These are phyloP conservation scores for Scalopus aquaticus DNA, from an alignment of 2,113 vertebrate species.

Conservation along the genomic window DNA sequence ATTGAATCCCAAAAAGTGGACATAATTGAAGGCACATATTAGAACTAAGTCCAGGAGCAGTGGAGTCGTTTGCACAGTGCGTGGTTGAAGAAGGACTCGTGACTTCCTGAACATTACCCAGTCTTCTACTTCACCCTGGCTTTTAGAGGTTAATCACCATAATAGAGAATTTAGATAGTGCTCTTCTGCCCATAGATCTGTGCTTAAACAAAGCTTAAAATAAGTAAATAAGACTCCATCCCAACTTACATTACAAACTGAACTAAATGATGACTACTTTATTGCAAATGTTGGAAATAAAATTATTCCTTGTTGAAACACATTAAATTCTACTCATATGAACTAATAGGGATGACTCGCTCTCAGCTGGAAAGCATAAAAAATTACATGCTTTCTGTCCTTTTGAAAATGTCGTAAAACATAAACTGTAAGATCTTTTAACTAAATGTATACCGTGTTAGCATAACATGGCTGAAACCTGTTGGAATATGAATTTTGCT, in stretches of 20 bases:
- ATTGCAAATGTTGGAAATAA: not conserved
- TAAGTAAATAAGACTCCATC: not conserved
- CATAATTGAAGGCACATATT: not conserved
- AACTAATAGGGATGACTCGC: not conserved
- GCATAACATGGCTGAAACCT: not conserved
- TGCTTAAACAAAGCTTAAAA: not conserved
- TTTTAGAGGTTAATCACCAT: not conserved
- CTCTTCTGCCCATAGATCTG: not conserved
- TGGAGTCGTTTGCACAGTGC: not conserved
- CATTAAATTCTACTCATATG: not conserved
- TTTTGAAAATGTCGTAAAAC: not conserved
- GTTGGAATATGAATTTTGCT: not conserved
- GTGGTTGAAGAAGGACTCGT: not conserved
- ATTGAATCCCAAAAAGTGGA: not conserved
- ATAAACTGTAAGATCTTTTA: not conserved
- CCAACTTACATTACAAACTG: not conserved
- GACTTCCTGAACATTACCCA: not conserved
- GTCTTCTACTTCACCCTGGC: not conserved
- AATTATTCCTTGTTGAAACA: conserved; percentile 9
- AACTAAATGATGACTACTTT: conserved; percentile 34
- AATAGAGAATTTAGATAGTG: not conserved
- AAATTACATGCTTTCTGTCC: not conserved
- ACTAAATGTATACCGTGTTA: not conserved
- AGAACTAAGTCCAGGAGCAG: not conserved
- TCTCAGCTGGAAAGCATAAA: not conserved